A percentile compares a stretch with the other conserved stretches of the same genome.
These are phyloP conservation scores for Harlomillsia oculata DNA, from an alignment of 1,140 invertebrate genomes.

Conservation along the genomic window DNA sequence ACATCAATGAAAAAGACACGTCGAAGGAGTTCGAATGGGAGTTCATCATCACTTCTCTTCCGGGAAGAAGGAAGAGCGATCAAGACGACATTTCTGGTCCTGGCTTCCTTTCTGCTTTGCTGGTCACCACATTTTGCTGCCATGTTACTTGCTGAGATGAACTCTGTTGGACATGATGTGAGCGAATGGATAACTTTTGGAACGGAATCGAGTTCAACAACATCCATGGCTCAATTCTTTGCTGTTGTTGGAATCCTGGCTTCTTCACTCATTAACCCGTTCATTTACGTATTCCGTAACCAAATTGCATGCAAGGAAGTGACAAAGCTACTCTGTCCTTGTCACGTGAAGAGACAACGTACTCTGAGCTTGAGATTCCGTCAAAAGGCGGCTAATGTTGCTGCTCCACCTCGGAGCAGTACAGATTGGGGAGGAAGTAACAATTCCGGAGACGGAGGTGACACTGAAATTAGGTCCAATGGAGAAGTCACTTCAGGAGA, in stretches of 20 bases:
- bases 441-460: constrained; percentile 3
- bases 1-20: constrained; percentile 32
- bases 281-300: constrained; percentile 51
- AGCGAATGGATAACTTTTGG: constrained; percentile 26
- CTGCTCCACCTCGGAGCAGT: background rate
- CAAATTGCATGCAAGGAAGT: constrained; percentile 43
- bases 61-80: constrained; percentile 49
- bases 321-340: constrained; percentile 37
- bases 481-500: background rate
- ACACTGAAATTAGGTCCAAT: background rate
- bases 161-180: constrained; percentile 14
- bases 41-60: constrained; percentile 42
- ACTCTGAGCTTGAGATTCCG: background rate
- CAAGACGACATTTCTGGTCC: constrained; percentile 47
- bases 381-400: background rate
- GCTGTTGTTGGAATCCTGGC: constrained; percentile 35
- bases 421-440: background rate
- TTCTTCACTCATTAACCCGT: constrained; percentile 44
- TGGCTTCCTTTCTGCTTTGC: constrained; percentile 47
- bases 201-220: constrained; percentile 21
- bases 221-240: constrained; percentile 38
- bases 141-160: constrained; percentile 34
- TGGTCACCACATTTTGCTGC: constrained; percentile 48
- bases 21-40: constrained; percentile 40
- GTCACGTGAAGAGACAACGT: constrained; percentile 3